A percentile compares a stretch with the other conserved stretches of the same genome.
phyloP scores from a whole-genome alignment of 2,113 vertebrate genomes.

The Pterocles orientalis region DNA sequence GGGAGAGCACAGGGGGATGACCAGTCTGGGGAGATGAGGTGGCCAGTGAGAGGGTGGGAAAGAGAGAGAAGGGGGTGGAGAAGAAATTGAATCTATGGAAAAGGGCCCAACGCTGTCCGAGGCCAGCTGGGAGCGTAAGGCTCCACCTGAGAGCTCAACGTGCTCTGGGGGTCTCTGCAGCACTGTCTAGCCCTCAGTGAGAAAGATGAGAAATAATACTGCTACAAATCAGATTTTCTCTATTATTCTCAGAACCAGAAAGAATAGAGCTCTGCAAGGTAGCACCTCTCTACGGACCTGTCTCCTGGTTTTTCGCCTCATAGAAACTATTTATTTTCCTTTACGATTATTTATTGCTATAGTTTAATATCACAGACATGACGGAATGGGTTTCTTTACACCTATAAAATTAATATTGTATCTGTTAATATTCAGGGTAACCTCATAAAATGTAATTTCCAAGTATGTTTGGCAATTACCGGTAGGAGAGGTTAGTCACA shows the following conservation, averaged over 20 bases:
- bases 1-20: background rate
- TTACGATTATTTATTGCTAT: background rate
- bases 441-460: conserved; percentile 19
- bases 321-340: background rate
- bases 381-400: conserved; percentile 12
- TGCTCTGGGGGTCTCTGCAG: background rate
- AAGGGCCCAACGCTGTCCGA: background rate
- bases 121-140: background rate
- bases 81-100: background rate
- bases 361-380: background rate
- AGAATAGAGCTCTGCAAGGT: background rate
- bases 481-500: conserved; percentile 27
- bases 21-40: background rate
- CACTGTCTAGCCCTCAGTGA: background rate
- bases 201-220: background rate
- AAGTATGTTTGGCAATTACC: conserved; percentile 13
- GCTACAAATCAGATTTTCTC: background rate
- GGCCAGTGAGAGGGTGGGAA: background rate
- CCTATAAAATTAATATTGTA: conserved; percentile 21
- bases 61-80: background rate
- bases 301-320: background rate
- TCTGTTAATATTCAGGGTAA: conserved; percentile 55
- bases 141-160: background rate
- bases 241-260: background rate
- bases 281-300: background rate